phyloP scores from a whole-genome alignment of 2,113 vertebrate species.

The Odocoileus virginianus region DNA sequence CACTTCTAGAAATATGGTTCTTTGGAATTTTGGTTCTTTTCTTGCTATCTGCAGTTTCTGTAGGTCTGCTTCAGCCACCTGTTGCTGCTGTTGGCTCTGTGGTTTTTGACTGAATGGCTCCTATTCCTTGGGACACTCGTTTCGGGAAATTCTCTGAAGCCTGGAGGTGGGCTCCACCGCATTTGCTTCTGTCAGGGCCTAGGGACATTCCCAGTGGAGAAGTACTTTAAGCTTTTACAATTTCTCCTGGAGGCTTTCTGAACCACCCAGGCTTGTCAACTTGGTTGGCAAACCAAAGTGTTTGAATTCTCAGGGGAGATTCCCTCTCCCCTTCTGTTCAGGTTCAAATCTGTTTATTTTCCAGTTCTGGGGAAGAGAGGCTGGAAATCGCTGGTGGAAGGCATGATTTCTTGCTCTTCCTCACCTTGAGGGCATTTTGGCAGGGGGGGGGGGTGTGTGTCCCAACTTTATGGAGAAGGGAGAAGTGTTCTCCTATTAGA shows the following conservation, averaged over 20 bases:
- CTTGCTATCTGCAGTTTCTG: not conserved
- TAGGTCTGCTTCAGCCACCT: not conserved
- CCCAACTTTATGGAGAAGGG: not conserved
- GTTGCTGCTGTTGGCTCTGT: not conserved
- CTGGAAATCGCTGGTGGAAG: not conserved
- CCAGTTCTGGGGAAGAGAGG: not conserved
- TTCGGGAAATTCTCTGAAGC: not conserved
- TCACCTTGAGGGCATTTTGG: not conserved
- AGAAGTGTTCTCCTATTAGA: not conserved
- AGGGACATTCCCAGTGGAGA: not conserved
- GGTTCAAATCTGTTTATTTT: not conserved
- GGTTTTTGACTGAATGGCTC: not conserved
- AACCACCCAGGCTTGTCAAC: not conserved
- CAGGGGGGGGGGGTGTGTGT: fast-evolving
- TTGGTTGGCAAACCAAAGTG: not conserved
- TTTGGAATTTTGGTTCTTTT: not conserved
- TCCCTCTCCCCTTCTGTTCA: not conserved
- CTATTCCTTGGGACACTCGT: not conserved
- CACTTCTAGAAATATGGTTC: not conserved
- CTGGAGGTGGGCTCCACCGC: not conserved
- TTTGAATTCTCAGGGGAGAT: not conserved
- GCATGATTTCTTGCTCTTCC: not conserved
- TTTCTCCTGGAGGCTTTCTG: not conserved
- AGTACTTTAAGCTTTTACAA: not conserved
- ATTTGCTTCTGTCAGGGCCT: not conserved